These are phyloP conservation scores for Nannospalax galili DNA, from an alignment of 2,113 vertebrate species.

Conservation along the genomic window DNA sequence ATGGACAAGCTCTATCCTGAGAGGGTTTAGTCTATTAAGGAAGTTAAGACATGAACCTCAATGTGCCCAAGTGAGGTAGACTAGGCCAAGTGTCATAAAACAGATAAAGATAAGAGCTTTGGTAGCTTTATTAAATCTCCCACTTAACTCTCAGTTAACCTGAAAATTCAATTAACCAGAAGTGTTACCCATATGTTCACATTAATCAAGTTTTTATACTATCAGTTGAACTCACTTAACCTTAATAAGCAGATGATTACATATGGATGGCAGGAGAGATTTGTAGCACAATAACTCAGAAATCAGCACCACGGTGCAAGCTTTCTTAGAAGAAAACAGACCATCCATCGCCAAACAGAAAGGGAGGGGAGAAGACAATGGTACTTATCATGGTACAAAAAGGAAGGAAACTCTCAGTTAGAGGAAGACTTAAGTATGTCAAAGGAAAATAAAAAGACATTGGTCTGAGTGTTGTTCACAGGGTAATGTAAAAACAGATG, in stretches of 20 bases:
- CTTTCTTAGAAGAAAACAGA: slow-evolving; percentile 24
- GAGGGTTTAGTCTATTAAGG: background rate
- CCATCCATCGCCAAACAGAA: background rate
- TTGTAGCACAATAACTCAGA: slow-evolving; percentile 59
- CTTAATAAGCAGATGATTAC: slow-evolving; percentile 74
- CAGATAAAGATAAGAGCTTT: slow-evolving; percentile 55
- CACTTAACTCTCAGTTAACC: slow-evolving; percentile 77
- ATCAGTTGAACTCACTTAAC: slow-evolving; percentile 76
- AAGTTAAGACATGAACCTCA: slow-evolving; percentile 1
- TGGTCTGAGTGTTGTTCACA: slow-evolving; percentile 22
- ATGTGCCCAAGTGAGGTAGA: background rate
- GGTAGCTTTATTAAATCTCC: slow-evolving; percentile 67
- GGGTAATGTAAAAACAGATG: slow-evolving; percentile 76
- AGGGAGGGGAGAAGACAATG: background rate
- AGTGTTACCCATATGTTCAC: slow-evolving; percentile 60
- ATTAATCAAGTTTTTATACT: slow-evolving; percentile 75
- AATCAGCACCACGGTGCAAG: background rate
- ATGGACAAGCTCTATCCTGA: background rate
- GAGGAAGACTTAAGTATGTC: slow-evolving; percentile 64
- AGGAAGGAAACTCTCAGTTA: background rate
- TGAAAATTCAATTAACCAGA: slow-evolving; percentile 77
- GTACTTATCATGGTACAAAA: background rate
- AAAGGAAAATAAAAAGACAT: slow-evolving; percentile 59
- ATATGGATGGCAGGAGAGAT: slow-evolving; percentile 50
- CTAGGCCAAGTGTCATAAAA: slow-evolving; percentile 49